These are phyloP conservation scores for Vollenhovia emeryi DNA, from an alignment of 1,140 invertebrate genomes.

Conservation along the genomic window DNA sequence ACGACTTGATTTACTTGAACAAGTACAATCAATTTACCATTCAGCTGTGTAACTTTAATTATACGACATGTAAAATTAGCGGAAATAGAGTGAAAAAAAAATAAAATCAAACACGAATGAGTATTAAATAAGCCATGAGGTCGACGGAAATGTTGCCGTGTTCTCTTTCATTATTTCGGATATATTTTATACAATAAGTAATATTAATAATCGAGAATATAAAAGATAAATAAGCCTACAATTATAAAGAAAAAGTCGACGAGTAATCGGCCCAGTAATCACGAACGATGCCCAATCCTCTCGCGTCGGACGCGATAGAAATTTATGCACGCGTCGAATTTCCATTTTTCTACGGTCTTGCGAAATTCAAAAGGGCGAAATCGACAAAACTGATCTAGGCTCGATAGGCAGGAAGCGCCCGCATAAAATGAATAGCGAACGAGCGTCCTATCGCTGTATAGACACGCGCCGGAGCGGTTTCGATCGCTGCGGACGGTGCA, in stretches of 20 bases:
- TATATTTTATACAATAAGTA: background rate
- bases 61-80: background rate
- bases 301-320: background rate
- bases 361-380: background rate
- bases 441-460: background rate
- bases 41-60: background rate
- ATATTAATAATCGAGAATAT: background rate
- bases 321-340: background rate
- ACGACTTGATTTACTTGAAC: background rate
- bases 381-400: background rate
- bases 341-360: conserved; percentile 19
- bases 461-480: background rate
- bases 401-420: background rate
- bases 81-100: background rate
- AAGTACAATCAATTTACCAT: background rate
- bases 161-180: background rate
- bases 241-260: background rate
- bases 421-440: conserved; percentile 4
- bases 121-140: background rate
- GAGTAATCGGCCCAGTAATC: background rate
- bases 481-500: background rate
- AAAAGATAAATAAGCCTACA: background rate
- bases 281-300: background rate
- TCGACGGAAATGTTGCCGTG: background rate
- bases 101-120: background rate